Evolutionary conservation across 2,888 invertebrate species (phyloP).

Genomic region (Clusia tigrina): DNA sequence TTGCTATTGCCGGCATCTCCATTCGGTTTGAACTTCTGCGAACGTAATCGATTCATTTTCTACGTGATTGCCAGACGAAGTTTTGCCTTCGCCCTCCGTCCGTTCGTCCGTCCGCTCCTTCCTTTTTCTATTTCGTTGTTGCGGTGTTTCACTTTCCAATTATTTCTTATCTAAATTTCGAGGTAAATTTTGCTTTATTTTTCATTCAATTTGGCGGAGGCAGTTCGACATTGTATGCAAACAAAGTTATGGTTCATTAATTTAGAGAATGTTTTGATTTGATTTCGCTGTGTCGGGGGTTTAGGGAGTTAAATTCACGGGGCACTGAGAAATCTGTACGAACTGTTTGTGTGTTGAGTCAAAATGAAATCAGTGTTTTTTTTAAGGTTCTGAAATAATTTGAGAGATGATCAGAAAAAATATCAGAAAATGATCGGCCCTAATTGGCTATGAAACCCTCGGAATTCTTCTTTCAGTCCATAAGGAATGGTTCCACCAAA

Average conservation of each 20-base stretch:
- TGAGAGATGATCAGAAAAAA: no score
- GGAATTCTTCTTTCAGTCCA: no score
- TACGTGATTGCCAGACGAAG: background rate
- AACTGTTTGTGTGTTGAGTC: no score
- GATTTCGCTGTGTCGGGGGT: background rate
- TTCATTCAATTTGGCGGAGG: background rate
- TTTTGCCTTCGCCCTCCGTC: constrained; percentile 8
- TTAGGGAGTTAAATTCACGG: no score
- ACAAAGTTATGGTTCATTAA: background rate
- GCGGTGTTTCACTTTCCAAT: background rate
- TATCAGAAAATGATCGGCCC: no score
- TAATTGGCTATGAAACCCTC: no score
- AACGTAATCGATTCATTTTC: constrained; percentile 55
- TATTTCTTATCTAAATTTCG: background rate
- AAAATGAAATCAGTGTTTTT: no score
- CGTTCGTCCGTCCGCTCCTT: background rate
- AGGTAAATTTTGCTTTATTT: constrained; percentile 2
- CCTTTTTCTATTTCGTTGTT: constrained; percentile 9
- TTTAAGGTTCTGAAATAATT: no score
- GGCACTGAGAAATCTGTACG: no score
- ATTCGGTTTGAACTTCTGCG: constrained; percentile 50
- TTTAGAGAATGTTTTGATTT: background rate
- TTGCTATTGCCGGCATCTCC: constrained; percentile 29
- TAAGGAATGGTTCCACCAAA: no score
- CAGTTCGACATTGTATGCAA: background rate